Conservation (phyloP, 2,797 vertebrate genomes). For the Microctenopoma lineatum region DNA sequence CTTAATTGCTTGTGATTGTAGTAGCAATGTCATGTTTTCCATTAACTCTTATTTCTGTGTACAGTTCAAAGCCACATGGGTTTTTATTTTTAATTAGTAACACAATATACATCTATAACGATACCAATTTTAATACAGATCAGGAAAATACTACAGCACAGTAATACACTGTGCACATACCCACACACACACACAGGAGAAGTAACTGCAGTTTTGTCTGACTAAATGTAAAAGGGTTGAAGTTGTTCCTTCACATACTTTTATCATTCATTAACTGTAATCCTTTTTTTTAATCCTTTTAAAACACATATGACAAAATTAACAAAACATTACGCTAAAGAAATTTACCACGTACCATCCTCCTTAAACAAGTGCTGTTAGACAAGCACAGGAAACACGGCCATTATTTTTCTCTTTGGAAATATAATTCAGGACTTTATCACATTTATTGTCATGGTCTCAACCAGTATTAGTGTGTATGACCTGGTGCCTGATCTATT, state of each 20-base stretch:
- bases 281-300: constrained; percentile 22
- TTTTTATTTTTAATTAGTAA: constrained; percentile 57
- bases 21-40: constrained; percentile 81
- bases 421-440: constrained; percentile 1
- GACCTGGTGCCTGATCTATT: constrained; percentile 16
- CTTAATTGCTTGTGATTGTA: constrained; percentile 79
- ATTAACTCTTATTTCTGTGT: constrained; percentile 72
- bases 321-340: constrained; percentile 32
- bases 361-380: neutral
- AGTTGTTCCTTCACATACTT: constrained; percentile 37
- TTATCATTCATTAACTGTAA: constrained; percentile 33
- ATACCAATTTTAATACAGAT: constrained; percentile 31
- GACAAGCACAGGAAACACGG: neutral
- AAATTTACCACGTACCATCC: neutral
- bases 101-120: constrained; percentile 34
- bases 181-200: constrained; percentile 14
- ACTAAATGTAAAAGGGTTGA: constrained; percentile 74
- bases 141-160: constrained; percentile 22
- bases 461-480: constrained; percentile 35
- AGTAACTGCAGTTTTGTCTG: constrained; percentile 49
- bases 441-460: constrained; percentile 20
- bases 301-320: constrained; percentile 18
- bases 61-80: constrained; percentile 61
- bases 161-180: no score
- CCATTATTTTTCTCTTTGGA: constrained; percentile 5